Conservation (phyloP, 2,113 vertebrate genomes). For the Mustelus asterias region DNA sequence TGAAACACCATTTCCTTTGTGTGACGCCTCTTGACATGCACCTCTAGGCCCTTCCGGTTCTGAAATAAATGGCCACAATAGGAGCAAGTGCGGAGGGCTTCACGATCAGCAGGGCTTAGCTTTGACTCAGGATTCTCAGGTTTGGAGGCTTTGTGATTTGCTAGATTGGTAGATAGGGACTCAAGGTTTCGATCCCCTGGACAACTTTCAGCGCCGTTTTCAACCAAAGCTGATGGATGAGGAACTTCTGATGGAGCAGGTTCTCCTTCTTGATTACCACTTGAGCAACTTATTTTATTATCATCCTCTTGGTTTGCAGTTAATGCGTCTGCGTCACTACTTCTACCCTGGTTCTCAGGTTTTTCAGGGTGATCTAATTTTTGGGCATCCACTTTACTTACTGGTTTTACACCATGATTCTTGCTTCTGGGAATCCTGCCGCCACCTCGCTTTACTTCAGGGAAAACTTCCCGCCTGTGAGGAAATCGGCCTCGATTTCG, state of each 20-base stretch:
- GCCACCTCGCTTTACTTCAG: not conserved
- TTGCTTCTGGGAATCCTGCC: not conserved
- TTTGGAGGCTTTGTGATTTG: not conserved
- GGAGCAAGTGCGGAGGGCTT: slow-evolving; percentile 50
- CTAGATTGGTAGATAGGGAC: not conserved
- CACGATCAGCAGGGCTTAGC: slow-evolving; percentile 32
- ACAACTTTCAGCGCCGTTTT: not conserved
- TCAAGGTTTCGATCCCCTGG: not conserved
- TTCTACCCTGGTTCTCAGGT: not conserved
- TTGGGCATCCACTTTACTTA: not conserved
- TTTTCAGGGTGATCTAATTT: not conserved
- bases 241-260: not conserved
- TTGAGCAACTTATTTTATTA: not conserved
- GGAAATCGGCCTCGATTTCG: not conserved
- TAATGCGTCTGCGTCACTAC: not conserved
- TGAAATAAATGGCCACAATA: slow-evolving; percentile 61
- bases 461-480: not conserved
- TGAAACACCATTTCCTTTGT: slow-evolving; percentile 51
- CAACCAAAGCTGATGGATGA: not conserved
- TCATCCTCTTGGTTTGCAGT: not conserved
- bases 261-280: not conserved
- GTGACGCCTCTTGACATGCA: slow-evolving; percentile 57
- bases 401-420: not conserved
- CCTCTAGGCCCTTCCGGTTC: slow-evolving; percentile 55
- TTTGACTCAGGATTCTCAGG: slow-evolving; percentile 41